A percentile compares a stretch with the other conserved stretches of the same genome.
phyloP scores from a whole-genome alignment of 2,888 invertebrate genomes.

The Lepidocyrtinus sp. region DNA sequence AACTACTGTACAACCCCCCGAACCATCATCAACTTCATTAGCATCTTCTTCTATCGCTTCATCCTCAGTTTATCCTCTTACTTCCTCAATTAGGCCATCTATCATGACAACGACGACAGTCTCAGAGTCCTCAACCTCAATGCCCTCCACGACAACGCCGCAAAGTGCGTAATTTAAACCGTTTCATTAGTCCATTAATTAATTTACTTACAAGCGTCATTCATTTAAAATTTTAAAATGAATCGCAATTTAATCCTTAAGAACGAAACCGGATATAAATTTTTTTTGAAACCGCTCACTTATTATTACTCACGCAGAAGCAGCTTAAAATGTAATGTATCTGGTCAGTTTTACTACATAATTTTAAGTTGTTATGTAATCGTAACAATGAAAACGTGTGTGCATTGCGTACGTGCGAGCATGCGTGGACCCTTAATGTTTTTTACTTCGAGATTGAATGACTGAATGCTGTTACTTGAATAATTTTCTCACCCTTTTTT shows the following conservation, averaged over 20 bases:
- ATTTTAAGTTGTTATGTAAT: neutral
- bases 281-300: neutral
- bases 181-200: neutral
- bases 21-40: constrained; percentile 22
- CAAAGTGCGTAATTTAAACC: constrained; percentile 23
- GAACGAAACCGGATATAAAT: neutral
- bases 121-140: neutral
- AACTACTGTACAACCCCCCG: neutral
- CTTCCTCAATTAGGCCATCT: neutral
- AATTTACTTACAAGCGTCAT: neutral
- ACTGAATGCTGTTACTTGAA: neutral
- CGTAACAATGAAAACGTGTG: no score
- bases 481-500: no score
- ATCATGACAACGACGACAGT: constrained; percentile 8
- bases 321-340: constrained; percentile 39
- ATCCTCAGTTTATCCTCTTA: neutral
- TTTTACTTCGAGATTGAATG: neutral
- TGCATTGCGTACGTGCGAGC: neutral
- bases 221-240: neutral
- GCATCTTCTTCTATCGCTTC: neutral
- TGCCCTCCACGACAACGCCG: neutral
- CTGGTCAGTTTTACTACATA: constrained; percentile 42
- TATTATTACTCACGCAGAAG: constrained; percentile 21
- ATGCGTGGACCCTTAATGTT: neutral
- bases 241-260: no score